phyloP scores from a whole-genome alignment of 2,888 invertebrate species.

The Capitulum mitella region DNA sequence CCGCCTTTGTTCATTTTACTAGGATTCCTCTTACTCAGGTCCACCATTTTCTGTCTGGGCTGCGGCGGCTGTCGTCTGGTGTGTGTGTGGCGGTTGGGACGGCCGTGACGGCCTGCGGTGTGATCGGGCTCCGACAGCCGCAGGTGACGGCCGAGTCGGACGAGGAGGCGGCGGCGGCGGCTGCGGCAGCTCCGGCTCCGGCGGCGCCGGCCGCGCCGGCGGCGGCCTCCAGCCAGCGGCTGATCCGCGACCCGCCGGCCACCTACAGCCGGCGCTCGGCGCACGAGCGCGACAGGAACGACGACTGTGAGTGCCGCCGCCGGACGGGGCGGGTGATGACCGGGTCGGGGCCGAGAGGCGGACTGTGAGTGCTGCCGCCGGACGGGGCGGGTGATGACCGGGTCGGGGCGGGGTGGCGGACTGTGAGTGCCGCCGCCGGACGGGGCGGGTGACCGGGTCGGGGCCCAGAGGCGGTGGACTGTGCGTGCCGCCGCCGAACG shows the following conservation, averaged over 20 bases:
- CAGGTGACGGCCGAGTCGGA: neutral
- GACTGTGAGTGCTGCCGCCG: slow-evolving; percentile 18
- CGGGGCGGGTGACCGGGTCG: neutral
- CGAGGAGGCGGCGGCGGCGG: neutral
- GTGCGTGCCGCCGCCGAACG: no score
- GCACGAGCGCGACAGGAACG: slow-evolving; percentile 9
- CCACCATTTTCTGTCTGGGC: no score
- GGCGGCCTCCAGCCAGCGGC: neutral
- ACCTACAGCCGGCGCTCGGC: slow-evolving; percentile 19
- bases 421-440: neutral
- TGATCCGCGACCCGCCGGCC: slow-evolving; percentile 22
- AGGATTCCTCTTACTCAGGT: no score
- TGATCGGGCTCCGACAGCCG: no score
- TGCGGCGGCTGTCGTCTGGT: no score
- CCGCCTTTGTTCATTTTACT: no score
- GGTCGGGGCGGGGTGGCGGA: no score
- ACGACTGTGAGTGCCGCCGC: slow-evolving; percentile 13
- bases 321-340: neutral
- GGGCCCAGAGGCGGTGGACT: no score
- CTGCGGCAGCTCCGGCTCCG: no score
- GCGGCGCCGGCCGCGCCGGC: neutral
- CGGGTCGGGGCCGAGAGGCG: no score
- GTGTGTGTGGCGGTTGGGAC: no score
- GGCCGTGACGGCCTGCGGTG: no score
- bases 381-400: neutral